These are phyloP conservation scores for Ernsta delagoae DNA, from an alignment of 2,888 invertebrate species.

Conservation along the genomic window DNA sequence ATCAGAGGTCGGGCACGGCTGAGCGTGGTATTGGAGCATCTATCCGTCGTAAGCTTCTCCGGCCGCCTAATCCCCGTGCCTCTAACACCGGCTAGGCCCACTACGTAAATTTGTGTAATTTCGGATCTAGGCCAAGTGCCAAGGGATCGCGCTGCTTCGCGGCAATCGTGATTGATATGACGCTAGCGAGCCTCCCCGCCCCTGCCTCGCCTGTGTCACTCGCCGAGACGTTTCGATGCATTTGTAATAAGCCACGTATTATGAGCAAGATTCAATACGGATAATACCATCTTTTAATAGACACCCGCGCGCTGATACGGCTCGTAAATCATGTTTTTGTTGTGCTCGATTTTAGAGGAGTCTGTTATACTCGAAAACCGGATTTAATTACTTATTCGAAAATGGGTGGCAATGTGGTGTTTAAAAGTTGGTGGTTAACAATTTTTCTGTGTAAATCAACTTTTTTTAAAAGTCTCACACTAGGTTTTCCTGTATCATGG, in stretches of 20 bases:
- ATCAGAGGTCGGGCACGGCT: constrained; percentile 64
- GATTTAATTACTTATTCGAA: not conserved
- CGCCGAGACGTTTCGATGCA: constrained; percentile 63
- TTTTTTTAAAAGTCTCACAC: no score
- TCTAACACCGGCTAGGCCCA: constrained; percentile 75
- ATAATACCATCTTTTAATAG: constrained; percentile 39
- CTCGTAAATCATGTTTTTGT: constrained; percentile 12
- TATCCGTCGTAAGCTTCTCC: constrained; percentile 73
- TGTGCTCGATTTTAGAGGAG: constrained; percentile 3
- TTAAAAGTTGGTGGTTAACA: constrained; percentile 26
- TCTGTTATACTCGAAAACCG: no score
- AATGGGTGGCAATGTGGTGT: constrained; percentile 37
- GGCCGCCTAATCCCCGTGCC: constrained; percentile 72
- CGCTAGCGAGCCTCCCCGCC: constrained; percentile 67
- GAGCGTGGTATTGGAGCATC: constrained; percentile 71
- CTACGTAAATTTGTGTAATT: constrained; percentile 84
- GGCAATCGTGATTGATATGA: constrained; percentile 83
- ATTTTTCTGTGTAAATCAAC: no score
- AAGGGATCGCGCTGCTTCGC: constrained; percentile 75
- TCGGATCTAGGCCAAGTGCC: constrained; percentile 83
- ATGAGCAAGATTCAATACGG: constrained; percentile 38
- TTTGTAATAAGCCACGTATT: constrained; percentile 59
- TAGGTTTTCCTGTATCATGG: no score
- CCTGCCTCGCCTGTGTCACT: constrained; percentile 55
- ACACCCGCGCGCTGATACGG: constrained; percentile 22